Base-by-base conservation (phyloP, 2,888 invertebrate species). In the Synergus laeviventris region DNA sequence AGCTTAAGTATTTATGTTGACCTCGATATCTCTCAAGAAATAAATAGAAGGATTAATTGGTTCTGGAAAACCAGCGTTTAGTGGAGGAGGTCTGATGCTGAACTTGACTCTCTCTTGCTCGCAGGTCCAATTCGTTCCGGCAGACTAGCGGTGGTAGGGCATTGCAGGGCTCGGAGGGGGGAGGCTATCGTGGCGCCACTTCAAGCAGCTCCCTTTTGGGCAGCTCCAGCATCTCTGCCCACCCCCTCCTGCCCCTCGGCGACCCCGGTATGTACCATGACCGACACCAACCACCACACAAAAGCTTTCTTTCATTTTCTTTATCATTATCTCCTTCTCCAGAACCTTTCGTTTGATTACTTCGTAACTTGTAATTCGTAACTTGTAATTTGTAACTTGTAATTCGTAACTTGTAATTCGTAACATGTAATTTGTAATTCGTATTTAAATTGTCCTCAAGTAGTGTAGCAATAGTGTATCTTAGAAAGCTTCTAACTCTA, bases 61-160 rank as follows among this genome's bases (percentile, higher is more conserved):
- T 56, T 76, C 21, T 83, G 81, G 85, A 82, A 84, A 87, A 82
- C 86, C 86, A 87, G 87, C 84, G 86, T 87, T 87, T 87, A 85
- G 86, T 83, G 87, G 89, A 87, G 87, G 87, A 90, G 89, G 91
- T 90, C 91, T 90, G 91, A 90, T 91, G 91, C 87, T 91, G 90
- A 91, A 91, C 90, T 91, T 91, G 91, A 90, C 90, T 91, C 89
- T 91, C 90, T 90, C 90, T 91, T 90, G 91, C 91, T 93, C 92
- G 93, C 95, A 97, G 97, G 96, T 97, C 97, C 94, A 97, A 97
- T 93, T 97, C 97, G 93, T 97, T 97, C 95, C 96, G 97, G 93
- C 96, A 96, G 92, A 93, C 94, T 91, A 91, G 91, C 90, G 89
- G 91, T 91, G 91, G 91, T 91, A 91, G 91, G 91, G 90, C 91